Evolutionary conservation across 2,113 vertebrate genomes (phyloP), one percentile per base, ranked within the genome.

Genomic region (Diadophis punctatus): DNA sequence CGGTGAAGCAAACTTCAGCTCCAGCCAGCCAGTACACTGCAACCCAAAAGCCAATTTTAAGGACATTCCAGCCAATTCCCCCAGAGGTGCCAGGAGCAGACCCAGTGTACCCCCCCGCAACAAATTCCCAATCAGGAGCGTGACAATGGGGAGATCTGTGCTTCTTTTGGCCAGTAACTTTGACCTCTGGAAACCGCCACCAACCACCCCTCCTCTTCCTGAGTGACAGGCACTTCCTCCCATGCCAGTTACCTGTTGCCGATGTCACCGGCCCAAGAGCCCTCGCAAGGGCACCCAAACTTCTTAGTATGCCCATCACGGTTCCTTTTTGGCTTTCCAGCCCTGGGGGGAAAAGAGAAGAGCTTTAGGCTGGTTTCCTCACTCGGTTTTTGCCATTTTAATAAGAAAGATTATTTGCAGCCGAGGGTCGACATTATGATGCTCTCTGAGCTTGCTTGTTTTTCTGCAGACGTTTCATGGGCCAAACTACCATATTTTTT

Each of bases 21-120:
- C 99, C 99, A 0, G 98, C 98, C 95, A 99, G 97, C 99, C 99
- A 99, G 96, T 99, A 99, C 89, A 98, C 99, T 99, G 98, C 20
- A 95, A 93, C 84, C 56, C 3, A 90, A 96, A 94, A 14, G 22
- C 53, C 93, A 39, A 1, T 1, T 27, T 51, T 0, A 60, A 85
- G 46, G 60, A 39, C 39, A 27, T 18, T 46, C 4, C 46, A 55
- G 34, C 39, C 12, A 8, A 58, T 12, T 8, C 56, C 30, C 51
- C 22, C 27, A 46, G 46, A 46, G 46, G 46, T 46, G 46, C 46
- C 46, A 89, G 48, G 6, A 46, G 16, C 9, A 52, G 25, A 5
- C 4, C 60, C 60, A 16, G 30, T 18, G 14, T 16, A 12, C 11
- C 3, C 16, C 8, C 8, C 25, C 8, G 3, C 52, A 58, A 34